Base-by-base conservation (phyloP, 2,113 vertebrate species). In the rat (Rattus norvegicus) region DNA sequence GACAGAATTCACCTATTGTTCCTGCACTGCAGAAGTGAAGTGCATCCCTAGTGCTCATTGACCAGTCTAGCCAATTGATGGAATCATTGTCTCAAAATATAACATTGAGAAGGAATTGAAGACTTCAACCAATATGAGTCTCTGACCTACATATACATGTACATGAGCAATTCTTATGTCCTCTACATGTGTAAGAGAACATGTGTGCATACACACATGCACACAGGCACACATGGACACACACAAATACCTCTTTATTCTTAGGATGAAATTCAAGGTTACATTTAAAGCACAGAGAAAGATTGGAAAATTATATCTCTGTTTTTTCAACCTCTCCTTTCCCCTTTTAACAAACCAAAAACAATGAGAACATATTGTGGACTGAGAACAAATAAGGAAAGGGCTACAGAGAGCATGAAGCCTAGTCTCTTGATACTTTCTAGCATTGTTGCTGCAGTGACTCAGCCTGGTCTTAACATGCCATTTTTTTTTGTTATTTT, bases 361-460 rank as follows among this genome's bases (percentile, higher is more conserved):
- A 56, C 9, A 3, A 59, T 16, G 30, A 69, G 67, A 33, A 12
- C 12, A 33, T 49, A 61, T 56, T 56, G 67, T 47, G 26, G 12
- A 72, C 63, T 70, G 36, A 4, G 2, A 30, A 22, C 3, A 28
- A 4, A 30, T 0, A 4, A 22, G 9, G 33, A 28, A 59, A 49
- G 24, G 1, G 5, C 8, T 61, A 16, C 39, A 54, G 9, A 70
- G 26, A 49, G 28, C 7, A 49, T 3, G 20, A 9, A 1, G 54
- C 24, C 6, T 4, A 33, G 16, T 8, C 30, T 36, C 30, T 43
- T 26, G 9, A 8, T 3, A 17, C 13, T n/a, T 61, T 5, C 1
- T 22, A 36, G 12, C 39, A 59, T 28, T 28, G 16, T 4, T 20
- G 4, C 10, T 75, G 33, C 0, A 14, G 33, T 43, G 30, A 61